These are phyloP conservation scores for Pteropus alecto DNA, from an alignment of 2,113 vertebrate genomes.

Conservation along the genomic window DNA sequence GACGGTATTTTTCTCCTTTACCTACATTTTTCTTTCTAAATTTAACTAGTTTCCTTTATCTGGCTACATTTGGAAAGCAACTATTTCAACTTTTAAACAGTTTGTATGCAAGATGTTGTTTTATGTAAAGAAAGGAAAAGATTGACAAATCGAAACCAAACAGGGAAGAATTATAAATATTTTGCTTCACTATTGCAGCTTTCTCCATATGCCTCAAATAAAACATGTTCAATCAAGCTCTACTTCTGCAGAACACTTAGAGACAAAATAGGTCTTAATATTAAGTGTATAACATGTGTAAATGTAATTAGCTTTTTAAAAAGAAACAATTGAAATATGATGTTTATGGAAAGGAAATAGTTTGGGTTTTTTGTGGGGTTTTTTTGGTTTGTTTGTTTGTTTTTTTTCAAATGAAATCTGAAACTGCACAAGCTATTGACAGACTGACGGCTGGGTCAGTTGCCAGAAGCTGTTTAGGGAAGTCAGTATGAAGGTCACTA, in stretches of 20 bases:
- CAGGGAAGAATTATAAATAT: conserved; percentile 76
- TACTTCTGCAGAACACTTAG: conserved; percentile 57
- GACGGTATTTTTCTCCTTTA: not conserved
- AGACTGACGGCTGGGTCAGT: conserved; percentile 58
- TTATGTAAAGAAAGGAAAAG: conserved; percentile 75
- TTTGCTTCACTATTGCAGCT: conserved; percentile 71
- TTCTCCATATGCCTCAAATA: conserved; percentile 76
- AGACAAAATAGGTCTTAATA: conserved; percentile 61
- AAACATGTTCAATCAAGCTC: conserved; percentile 66
- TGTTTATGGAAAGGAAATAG: conserved; percentile 5
- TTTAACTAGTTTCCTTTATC: conserved; percentile 19
- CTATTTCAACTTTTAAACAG: conserved; percentile 68
- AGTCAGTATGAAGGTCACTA: conserved; percentile 70
- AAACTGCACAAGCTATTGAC: conserved; percentile 57
- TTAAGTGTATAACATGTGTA: conserved; percentile 63
- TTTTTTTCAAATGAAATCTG: conserved; percentile 47
- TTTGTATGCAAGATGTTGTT: conserved; percentile 78
- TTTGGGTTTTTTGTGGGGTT: no score
- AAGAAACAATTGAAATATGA: conserved; percentile 62
- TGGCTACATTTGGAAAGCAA: conserved; percentile 60
- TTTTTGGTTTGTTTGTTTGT: not conserved
- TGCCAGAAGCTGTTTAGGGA: conserved; percentile 66
- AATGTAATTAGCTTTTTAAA: conserved; percentile 52
- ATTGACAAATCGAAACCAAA: conserved; percentile 75
- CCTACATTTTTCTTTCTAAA: not conserved